phyloP scores from a whole-genome alignment of 2,113 vertebrate species.

The Elephantulus edwardii region DNA sequence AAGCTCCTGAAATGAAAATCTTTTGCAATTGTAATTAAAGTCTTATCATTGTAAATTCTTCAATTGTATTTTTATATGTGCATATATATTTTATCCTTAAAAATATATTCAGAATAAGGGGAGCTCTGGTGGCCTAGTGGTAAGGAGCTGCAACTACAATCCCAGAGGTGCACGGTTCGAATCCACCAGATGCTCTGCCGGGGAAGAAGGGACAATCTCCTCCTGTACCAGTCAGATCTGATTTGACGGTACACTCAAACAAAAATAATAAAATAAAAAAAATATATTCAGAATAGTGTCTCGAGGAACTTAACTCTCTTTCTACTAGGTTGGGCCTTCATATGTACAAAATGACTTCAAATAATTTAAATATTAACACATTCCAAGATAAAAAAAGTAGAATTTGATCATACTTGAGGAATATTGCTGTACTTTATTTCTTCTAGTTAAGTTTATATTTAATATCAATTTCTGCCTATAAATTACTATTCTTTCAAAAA shows the following conservation, averaged over 20 bases:
- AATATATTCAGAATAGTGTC: conserved; percentile 46
- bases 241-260: too few relatives aligned
- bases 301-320: neutral
- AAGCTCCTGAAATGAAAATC: conserved; percentile 53
- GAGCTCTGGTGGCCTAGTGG: too few relatives aligned
- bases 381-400: neutral
- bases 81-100: conserved; percentile 46
- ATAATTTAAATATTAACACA: conserved; percentile 5
- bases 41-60: conserved; percentile 17
- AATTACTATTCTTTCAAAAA: neutral
- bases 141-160: too few relatives aligned
- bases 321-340: neutral
- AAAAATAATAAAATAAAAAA: too few relatives aligned
- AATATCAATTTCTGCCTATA: neutral
- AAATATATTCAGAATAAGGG: conserved; percentile 45
- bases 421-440: neutral
- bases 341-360: neutral
- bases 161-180: too few relatives aligned
- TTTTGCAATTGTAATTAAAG: conserved; percentile 70
- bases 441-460: neutral
- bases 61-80: conserved; percentile 58
- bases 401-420: neutral
- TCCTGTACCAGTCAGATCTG: too few relatives aligned
- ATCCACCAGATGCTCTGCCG: too few relatives aligned
- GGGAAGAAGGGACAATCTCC: too few relatives aligned